phyloP scores from a whole-genome alignment of 2,888 invertebrate genomes.

The Diplolepis rosae region DNA sequence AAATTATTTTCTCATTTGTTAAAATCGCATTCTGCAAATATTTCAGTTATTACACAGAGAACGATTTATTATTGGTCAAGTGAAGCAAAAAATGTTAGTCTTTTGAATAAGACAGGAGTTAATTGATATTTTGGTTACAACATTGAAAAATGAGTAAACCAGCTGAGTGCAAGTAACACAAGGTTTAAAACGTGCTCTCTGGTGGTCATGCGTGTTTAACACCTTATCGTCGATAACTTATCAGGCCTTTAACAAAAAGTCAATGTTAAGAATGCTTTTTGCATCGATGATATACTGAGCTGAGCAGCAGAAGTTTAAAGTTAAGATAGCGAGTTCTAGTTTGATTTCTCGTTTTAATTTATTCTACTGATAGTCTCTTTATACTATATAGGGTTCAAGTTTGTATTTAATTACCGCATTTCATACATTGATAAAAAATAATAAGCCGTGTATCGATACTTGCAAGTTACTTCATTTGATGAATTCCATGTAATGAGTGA shows the following conservation, averaged over 20 bases:
- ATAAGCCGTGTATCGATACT: too few species aligned
- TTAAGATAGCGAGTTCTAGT: not conserved
- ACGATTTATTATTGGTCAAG: not conserved
- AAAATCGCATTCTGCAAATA: slow-evolving; percentile 10
- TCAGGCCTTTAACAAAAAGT: not conserved
- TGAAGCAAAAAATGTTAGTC: not conserved
- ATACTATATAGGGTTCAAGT: too few species aligned
- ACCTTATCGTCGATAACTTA: slow-evolving; percentile 25
- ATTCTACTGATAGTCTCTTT: too few species aligned
- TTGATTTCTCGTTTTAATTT: not conserved
- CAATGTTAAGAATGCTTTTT: not conserved
- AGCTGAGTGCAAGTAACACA: not conserved
- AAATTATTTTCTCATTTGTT: not conserved
- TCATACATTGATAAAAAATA: too few species aligned
- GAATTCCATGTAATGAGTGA: too few species aligned
- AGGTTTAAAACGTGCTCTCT: not conserved
- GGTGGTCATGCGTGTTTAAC: not conserved
- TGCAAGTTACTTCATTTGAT: too few species aligned
- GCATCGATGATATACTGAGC: not conserved
- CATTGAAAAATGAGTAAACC: not conserved
- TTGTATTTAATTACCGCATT: too few species aligned
- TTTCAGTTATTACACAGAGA: not conserved
- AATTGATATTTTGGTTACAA: slow-evolving; percentile 14
- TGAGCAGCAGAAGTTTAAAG: not conserved
- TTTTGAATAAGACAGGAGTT: not conserved